Evolutionary conservation across 2,113 vertebrate genomes (phyloP), one percentile per base, ranked within the genome.

Genomic region (Myrmecobius fasciatus): DNA sequence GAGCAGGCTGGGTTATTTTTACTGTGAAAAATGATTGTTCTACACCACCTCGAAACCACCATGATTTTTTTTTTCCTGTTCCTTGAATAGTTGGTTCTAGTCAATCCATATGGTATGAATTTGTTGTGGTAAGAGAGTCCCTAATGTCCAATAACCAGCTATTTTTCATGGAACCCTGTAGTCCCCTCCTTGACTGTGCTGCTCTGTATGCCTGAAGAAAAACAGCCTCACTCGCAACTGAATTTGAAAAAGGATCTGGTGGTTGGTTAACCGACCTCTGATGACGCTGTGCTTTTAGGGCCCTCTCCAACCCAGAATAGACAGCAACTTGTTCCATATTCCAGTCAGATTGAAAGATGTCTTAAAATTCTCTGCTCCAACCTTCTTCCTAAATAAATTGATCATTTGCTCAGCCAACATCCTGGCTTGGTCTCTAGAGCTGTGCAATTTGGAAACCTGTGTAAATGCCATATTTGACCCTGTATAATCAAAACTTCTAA

Each of bases 401-500:
- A 94, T 96, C 47, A 52, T 88, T 97, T 98, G 88, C 95, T 96
- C 89, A 96, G 97, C 98, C 97, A 97, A 93, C 52, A 88, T 94
- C 96, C 49, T 67, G 60, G 60, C 31, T 96, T 96, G 96, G 96
- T 96, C 94, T 95, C 89, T 52, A 47, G 24, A 93, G 49, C 95
- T 43, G 67, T 46, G 89, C 89, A 94, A 47, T 53, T 96, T 95
- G 92, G 95, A 96, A 95, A 89, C 92, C 93, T 96, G 52, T 95
- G 49, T 95, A 95, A 96, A 96, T 95, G 49, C 96, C 94, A 89
- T 94, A 96, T 97, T 97, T 97, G 96, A 89, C 95, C 95, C 95
- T 96, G 97, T 94, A 97, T 96, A 97, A 95, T 96, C 96, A 97
- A 94, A 96, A 95, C 95, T 97, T 95, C 93, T 97, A 89, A 97